A percentile compares a stretch with the other conserved stretches of the same genome.
Conservation (phyloP, 2,888 invertebrate genomes). For the Buathra laborator region DNA sequence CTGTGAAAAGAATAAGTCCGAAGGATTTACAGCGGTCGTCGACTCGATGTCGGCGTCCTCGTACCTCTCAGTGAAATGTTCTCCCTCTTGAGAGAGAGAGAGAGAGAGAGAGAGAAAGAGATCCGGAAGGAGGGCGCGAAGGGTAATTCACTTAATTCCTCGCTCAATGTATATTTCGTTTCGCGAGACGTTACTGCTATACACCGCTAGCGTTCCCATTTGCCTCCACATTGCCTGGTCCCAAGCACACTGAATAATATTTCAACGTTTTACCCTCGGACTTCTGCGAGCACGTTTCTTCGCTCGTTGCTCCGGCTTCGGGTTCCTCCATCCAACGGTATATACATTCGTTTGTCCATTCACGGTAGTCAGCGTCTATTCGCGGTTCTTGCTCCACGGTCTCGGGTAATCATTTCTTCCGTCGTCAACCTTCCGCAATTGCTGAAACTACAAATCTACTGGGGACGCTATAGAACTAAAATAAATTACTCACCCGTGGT, state of each 20-base stretch:
- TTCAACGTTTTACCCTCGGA: slow-evolving; percentile 70
- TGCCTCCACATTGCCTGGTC: slow-evolving; percentile 30
- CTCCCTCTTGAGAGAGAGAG: neutral
- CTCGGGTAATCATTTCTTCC: slow-evolving; percentile 73
- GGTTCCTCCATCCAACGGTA: neutral
- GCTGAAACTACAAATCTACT: slow-evolving; percentile 36
- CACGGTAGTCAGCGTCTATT: slow-evolving; percentile 28
- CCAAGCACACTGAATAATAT: slow-evolving; percentile 72
- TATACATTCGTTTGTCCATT: slow-evolving; percentile 28
- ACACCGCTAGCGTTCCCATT: slow-evolving; percentile 16
- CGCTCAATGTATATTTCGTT: slow-evolving; percentile 69
- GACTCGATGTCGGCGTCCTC: slow-evolving; percentile 11
- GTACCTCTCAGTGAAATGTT: slow-evolving; percentile 52
- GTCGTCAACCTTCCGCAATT: slow-evolving; percentile 54
- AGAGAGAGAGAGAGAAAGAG: neutral
- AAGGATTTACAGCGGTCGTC: slow-evolving; percentile 64
- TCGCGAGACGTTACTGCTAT: slow-evolving; percentile 4
- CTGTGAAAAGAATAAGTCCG: slow-evolving; percentile 60
- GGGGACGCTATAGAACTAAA: neutral
- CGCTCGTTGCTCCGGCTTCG: slow-evolving; percentile 36
- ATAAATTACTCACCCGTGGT: slow-evolving; percentile 19
- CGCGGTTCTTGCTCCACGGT: slow-evolving; percentile 21
- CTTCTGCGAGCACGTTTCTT: slow-evolving; percentile 56
- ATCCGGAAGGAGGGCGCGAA: slow-evolving; percentile 57
- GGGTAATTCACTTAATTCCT: slow-evolving; percentile 79